Base-by-base conservation (phyloP, 2,888 invertebrate species). In the Phengaris alcon region DNA sequence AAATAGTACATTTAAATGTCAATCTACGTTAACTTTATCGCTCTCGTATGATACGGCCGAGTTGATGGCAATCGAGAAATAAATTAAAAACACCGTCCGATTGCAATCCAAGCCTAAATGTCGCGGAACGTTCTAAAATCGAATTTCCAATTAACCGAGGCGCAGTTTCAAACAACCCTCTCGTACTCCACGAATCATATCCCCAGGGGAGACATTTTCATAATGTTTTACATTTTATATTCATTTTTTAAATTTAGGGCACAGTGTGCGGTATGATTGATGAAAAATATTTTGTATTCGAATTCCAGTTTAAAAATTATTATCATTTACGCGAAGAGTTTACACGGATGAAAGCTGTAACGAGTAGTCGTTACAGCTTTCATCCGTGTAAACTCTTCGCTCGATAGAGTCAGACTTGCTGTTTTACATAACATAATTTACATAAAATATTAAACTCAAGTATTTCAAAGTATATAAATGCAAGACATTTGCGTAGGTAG, bases 101-200 rank as follows among this genome's bases (percentile, higher is more conserved):
- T 77, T 76, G 77, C 78, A 79, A 79, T 78, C 77, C 78, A 79
- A 79, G 77, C 77, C 77, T 75, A 77, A 78, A 81, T 80, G 81
- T 82, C 80, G 80, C 80, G 79, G 76, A 72, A 64, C 78, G 77
- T 75, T 80, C 80, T 76, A 77, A 81, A 82, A 82, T 82, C 81
- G 82, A 82, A 82, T 81, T 81, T 82, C 80, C 82, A 82, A 82
- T 82, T 80, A 82, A 80, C 77, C 78, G 77, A 76, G 74, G 75
- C 72, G 76, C 52, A 69, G 75, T 75, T 76, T 77, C 68, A 73
- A 75, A 68, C 75, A 74, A 70, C 75, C 55, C 74, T n/a, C 15
- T 59, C 74, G 69, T 75, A 75, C 75, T 70, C 57, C 69, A 69
- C 48, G 74, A 77, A 76, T 76, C 75, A 76, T 64, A 55, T 76